Percentiles rank a stretch among this genome's conserved stretches.
These are phyloP conservation scores for Tamandua tetradactyla DNA, from an alignment of 2,797 vertebrate genomes.

Conservation along the genomic window DNA sequence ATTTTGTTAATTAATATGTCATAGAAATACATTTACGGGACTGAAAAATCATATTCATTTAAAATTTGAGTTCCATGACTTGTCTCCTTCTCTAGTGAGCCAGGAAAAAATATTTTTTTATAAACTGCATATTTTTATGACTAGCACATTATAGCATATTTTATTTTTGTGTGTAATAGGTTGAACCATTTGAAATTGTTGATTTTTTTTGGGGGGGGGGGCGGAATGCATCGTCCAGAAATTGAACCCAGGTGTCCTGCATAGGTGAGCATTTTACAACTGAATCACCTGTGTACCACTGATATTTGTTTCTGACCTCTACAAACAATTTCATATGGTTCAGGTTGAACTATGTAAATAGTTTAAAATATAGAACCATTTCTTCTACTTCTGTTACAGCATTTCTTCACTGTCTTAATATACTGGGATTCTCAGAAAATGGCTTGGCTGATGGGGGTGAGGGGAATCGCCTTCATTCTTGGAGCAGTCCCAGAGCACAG, in stretches of 20 bases:
- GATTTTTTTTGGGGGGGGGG: too few species aligned
- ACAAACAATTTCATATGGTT: not conserved
- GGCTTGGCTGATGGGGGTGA: not conserved
- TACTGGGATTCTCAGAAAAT: slow-evolving; percentile 6
- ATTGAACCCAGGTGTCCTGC: too few species aligned
- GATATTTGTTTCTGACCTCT: not conserved
- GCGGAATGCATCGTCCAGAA: too few species aligned
- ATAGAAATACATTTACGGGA: not conserved
- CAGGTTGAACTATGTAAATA: not conserved
- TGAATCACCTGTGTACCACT: too few species aligned
- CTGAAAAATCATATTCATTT: not conserved
- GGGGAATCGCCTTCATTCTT: not conserved
- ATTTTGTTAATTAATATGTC: not conserved
- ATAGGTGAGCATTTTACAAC: too few species aligned
- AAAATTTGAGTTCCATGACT: not conserved
- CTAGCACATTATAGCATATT: not conserved
- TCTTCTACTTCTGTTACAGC: not conserved
- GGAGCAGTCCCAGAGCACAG: not conserved
- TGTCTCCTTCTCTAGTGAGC: not conserved
- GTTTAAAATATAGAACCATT: not conserved
- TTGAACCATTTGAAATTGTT: too few species aligned
- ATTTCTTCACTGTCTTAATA: slow-evolving; percentile 29
- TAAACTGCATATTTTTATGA: not conserved
- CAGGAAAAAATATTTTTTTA: not conserved
- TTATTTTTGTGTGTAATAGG: not conserved